Evolutionary conservation across 1,140 invertebrate genomes (phyloP), one percentile per base, ranked within the genome.

Genomic region (Aphelinus atriplicis): DNA sequence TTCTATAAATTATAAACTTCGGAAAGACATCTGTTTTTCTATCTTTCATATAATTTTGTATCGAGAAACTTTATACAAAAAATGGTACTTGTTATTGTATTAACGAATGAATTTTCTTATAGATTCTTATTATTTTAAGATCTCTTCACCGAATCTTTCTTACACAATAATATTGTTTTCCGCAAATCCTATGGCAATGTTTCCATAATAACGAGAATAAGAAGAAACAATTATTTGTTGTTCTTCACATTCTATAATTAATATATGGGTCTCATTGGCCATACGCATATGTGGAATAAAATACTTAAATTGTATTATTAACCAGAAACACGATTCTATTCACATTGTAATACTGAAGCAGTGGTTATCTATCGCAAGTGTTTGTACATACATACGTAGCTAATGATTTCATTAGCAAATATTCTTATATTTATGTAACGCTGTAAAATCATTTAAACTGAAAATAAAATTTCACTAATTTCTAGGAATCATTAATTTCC

Each of bases 361-460:
- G 43, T 51, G 58, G 68, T 62, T 45, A 56, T 50, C 53, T 47
- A 55, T 71, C 53, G 56, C 48, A 53, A 56, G 2, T 66, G 45
- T 74, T 67, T 74, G 58, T 74, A 74, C 51, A 74, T 74, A 26
- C 26, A 26, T 26, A 26, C 26, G 26, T 26, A 74, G 3, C 43
- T 58, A 42, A 56, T 10, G 10, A 68, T 55, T 68, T 10, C 55
- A 73, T 74, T 56, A 4, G 48, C 46, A 67, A 56, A 63, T 62
- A 48, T 56, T 46, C 55, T 68, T 74, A 63, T 2, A 67, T 50
- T 63, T 74, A 68, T 62, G 45, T 73, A 68, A 47, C 51, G 56
- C 47, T 67, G n/a, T 61, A 68, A 74, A 68, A 62, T 74, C 45
- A 26, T 68, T 4, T 67, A 74, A 45, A 74, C 63, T 68, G 72